A percentile compares a stretch with the other conserved stretches of the same genome.
Evolutionary conservation across 2,113 vertebrate genomes (phyloP).

Genomic region (Climacteris rufus): DNA sequence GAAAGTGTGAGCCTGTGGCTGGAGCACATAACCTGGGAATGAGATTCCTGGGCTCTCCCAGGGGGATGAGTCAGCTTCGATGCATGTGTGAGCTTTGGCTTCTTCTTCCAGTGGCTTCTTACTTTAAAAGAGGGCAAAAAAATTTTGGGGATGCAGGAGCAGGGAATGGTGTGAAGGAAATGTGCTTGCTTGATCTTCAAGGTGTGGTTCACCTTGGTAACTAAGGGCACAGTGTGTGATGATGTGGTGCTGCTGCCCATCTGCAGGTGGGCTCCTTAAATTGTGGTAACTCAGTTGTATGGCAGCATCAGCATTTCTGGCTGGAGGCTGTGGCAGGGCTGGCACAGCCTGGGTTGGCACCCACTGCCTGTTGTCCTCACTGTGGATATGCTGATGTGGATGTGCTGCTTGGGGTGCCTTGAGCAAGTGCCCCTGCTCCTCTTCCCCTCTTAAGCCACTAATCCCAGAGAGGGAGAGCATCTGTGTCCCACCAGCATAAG

Average conservation of each 20-base stretch:
- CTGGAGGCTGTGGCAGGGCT: not conserved
- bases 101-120: not conserved
- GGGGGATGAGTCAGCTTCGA: accelerated
- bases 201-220: not conserved
- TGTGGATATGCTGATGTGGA: too few relatives aligned
- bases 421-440: accelerated
- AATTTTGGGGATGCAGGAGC: not conserved
- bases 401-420: not conserved
- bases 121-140: not conserved
- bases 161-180: not conserved
- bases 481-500: not conserved
- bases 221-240: accelerated
- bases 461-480: not conserved
- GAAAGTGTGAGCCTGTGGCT: not conserved
- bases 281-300: accelerated
- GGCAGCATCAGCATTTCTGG: not conserved
- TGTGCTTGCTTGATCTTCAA: not conserved
- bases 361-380: accelerated
- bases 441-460: not conserved
- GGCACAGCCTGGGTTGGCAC: not conserved
- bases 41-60: not conserved
- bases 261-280: not conserved
- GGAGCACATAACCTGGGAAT: not conserved
- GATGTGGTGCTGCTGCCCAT: accelerated
- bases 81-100: not conserved